Evolutionary conservation across 1,140 invertebrate genomes (phyloP).

Genomic region (Nylanderia fulva): DNA sequence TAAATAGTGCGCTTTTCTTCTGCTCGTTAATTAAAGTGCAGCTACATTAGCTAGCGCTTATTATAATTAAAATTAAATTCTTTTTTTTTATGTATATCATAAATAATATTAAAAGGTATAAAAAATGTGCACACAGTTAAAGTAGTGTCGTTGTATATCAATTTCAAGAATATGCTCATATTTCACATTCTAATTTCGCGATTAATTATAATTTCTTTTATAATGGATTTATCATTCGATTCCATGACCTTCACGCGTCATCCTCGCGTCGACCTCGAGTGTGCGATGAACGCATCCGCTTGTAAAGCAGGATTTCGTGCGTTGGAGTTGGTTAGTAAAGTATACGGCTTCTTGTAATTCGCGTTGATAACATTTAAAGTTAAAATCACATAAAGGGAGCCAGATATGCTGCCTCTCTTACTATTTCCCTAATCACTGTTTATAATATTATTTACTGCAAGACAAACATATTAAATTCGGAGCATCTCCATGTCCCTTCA

Average conservation of each 20-base stretch:
- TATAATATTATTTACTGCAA: too few relatives aligned
- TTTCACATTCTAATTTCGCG: background rate
- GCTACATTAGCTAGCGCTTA: background rate
- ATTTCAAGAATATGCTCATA: background rate
- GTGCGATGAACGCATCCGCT: background rate
- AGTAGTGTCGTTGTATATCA: background rate
- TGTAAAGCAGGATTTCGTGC: background rate
- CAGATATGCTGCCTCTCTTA: background rate
- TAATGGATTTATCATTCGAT: conserved; percentile 4
- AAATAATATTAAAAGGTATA: background rate
- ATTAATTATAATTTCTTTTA: too few relatives aligned
- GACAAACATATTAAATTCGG: background rate
- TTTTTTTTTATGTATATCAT: background rate
- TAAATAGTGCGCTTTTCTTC: background rate
- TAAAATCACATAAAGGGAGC: background rate
- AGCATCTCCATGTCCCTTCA: background rate
- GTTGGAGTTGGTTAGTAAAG: conserved; percentile 3
- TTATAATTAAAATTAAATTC: background rate
- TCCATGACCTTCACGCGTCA: conserved; percentile 22
- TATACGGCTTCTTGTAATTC: background rate
- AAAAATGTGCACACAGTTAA: background rate
- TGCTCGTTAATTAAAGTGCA: background rate
- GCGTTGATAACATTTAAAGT: background rate
- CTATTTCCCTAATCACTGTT: background rate
- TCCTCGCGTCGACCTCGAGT: conserved; percentile 8